Evolutionary conservation across 2,888 invertebrate genomes (phyloP), one percentile per base, ranked within the genome.

Genomic region (Volucella zonaria): DNA sequence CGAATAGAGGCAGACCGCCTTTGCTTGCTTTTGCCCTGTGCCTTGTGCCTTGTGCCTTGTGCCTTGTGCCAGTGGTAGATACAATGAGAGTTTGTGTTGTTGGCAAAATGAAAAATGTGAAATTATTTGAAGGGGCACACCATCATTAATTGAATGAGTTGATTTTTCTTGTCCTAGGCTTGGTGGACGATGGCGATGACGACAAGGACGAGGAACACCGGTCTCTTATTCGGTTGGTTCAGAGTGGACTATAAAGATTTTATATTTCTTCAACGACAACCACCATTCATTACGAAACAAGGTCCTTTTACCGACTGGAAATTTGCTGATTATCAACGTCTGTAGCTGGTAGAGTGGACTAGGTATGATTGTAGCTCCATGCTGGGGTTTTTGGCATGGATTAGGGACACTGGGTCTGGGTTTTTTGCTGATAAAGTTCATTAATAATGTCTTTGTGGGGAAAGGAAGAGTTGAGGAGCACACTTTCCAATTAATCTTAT

Each of bases 111-210:
- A 85, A 85, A 85, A 80, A 85, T 85, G 85, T 73, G 85, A 80
- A 85, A 85, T 85, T 85, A 85, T 85, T 85, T 81, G 85, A 81
- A 75, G 70, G 66, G 83, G 73, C 71, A 18, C 76, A 68, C 71
- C 80, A 85, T 85, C 80, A 85, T 80, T 85, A 85, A 85, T 85
- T 85, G 80, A 85, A 85, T 80, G 76, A 85, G 85, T 80, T 85
- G 80, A 80, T 76, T 85, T 73, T 71, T 76, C 71, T 67, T 73
- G 51, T 85, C 43, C 43, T 23, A 52, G 45, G 45, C 18, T 43
- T 49, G n/a, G 64, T 52, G 15, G 77, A 61, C 64, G 70, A 58
- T 73, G 14, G 62, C 45, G 14, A 62, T 45, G 18, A 12, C 14
- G 14, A 18, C 14, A 12, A 11, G 23, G 23, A n/a, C 52, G 52